Percentiles rank a stretch among this genome's conserved stretches.
Evolutionary conservation across 2,888 invertebrate genomes (phyloP).

Genomic region (Polylopha cassiicola): DNA sequence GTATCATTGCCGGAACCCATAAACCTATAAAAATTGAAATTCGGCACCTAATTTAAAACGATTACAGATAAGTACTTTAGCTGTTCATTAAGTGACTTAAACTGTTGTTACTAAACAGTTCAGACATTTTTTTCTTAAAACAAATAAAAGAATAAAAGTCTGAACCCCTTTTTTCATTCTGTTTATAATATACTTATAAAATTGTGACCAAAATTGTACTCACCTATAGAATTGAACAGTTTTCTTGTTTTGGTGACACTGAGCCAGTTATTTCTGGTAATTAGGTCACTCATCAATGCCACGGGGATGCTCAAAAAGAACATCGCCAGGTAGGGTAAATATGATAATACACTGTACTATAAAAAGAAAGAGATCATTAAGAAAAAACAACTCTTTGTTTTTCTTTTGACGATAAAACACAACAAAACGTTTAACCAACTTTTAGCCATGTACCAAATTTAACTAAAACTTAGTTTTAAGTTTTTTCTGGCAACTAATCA

Average conservation of each 20-base stretch:
- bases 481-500: constrained; percentile 33
- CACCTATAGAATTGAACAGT: constrained; percentile 81
- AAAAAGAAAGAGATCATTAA: too few species aligned
- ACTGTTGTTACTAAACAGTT: too few species aligned
- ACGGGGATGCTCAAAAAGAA: constrained; percentile 84
- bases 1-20: constrained; percentile 80
- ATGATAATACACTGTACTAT: constrained; percentile 82
- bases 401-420: too few species aligned
- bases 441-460: too few species aligned
- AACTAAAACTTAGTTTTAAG: not conserved
- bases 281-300: constrained; percentile 80
- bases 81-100: too few species aligned
- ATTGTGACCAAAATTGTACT: constrained; percentile 8
- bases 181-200: not conserved
- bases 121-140: too few species aligned
- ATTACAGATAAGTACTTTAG: not conserved
- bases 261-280: constrained; percentile 73
- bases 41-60: too few species aligned
- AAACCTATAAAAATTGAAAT: constrained; percentile 40
- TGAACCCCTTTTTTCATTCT: too few species aligned
- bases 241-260: constrained; percentile 78
- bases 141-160: too few species aligned
- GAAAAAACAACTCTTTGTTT: not conserved
- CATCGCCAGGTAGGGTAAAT: too few species aligned
- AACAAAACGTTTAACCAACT: too few species aligned